Evolutionary conservation across 2,888 invertebrate species (phyloP).

Genomic region (Diachrysia chrysitis): DNA sequence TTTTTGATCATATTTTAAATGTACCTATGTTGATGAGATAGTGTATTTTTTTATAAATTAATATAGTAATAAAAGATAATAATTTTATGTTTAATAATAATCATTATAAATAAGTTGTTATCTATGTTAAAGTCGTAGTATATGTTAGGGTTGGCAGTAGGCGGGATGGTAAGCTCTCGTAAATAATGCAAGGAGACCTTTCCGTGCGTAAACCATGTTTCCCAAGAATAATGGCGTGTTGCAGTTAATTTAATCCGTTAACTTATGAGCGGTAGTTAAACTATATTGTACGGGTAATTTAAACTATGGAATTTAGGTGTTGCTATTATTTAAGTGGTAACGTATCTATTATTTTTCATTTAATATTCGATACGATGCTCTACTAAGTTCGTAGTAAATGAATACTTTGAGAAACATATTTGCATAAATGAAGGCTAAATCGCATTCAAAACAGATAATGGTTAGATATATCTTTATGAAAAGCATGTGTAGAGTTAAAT

Average conservation of each 20-base stretch:
- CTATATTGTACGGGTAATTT: constrained; percentile 7
- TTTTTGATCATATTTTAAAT: constrained; percentile 10
- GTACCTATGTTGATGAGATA: too few species aligned
- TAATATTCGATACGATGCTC: background rate
- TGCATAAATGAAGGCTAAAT: too few species aligned
- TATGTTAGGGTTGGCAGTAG: constrained; percentile 35
- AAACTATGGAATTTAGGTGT: background rate
- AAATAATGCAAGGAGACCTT: constrained; percentile 51
- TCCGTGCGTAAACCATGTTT: constrained; percentile 24
- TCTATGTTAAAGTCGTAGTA: constrained; percentile 35
- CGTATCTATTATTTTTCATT: background rate
- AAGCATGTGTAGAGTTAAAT: too few species aligned
- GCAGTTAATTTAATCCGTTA: constrained; percentile 35
- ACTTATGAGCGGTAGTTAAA: constrained; percentile 17
- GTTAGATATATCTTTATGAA: too few species aligned
- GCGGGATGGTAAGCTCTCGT: constrained; percentile 41
- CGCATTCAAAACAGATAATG: too few species aligned
- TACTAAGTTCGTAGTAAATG: too few species aligned
- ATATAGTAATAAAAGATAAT: constrained; percentile 32
- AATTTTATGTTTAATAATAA: constrained; percentile 38
- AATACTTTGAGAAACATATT: too few species aligned
- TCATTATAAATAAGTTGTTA: constrained; percentile 27
- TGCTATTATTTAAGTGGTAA: background rate
- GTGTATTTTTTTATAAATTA: background rate
- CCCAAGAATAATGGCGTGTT: constrained; percentile 41